phyloP scores from a whole-genome alignment of 2,888 invertebrate genomes.

The Liopterus haemorrhoidalis region DNA sequence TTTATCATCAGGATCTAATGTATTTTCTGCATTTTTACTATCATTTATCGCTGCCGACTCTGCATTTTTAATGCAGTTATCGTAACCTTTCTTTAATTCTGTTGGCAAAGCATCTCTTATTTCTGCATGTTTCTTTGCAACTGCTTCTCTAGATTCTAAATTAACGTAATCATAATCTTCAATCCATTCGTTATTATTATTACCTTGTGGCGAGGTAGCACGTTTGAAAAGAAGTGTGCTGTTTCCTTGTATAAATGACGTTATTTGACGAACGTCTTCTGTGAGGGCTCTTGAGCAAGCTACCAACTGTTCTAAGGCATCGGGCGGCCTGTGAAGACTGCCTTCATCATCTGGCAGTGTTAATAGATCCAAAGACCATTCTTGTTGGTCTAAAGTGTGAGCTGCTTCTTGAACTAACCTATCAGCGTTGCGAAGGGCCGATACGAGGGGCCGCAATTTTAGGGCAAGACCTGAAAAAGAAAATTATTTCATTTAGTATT shows the following conservation, averaged over 20 bases:
- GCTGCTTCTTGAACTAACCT: conserved; percentile 73
- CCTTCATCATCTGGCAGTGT: conserved; percentile 42
- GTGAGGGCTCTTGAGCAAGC: conserved; percentile 80
- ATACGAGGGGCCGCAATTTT: conserved; percentile 72
- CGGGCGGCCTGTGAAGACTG: conserved; percentile 56
- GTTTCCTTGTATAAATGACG: conserved; percentile 86
- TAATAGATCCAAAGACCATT: conserved; percentile 70
- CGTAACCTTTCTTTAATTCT: conserved; percentile 69
- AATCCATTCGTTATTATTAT: conserved; percentile 55
- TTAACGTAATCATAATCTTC: conserved; percentile 92
- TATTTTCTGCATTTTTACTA: conserved; percentile 46
- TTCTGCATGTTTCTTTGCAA: conserved; percentile 66
- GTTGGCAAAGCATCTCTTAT: conserved; percentile 66
- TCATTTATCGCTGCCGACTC: conserved; percentile 57
- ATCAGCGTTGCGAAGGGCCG: conserved; percentile 74
- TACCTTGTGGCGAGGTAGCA: conserved; percentile 41
- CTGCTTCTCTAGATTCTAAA: conserved; percentile 68
- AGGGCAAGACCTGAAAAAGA: conserved; percentile 52
- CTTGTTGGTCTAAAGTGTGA: conserved; percentile 64
- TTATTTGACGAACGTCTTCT: conserved; percentile 82
- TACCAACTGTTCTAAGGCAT: conserved; percentile 83
- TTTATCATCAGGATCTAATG: conserved; percentile 69
- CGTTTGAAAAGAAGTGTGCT: conserved; percentile 72
- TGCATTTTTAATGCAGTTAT: conserved; percentile 67
- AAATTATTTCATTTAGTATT: conserved; percentile 18